Evolutionary conservation across 2,113 vertebrate genomes (phyloP), one percentile per base, ranked within the genome.

Genomic region (Hassar affinis): DNA sequence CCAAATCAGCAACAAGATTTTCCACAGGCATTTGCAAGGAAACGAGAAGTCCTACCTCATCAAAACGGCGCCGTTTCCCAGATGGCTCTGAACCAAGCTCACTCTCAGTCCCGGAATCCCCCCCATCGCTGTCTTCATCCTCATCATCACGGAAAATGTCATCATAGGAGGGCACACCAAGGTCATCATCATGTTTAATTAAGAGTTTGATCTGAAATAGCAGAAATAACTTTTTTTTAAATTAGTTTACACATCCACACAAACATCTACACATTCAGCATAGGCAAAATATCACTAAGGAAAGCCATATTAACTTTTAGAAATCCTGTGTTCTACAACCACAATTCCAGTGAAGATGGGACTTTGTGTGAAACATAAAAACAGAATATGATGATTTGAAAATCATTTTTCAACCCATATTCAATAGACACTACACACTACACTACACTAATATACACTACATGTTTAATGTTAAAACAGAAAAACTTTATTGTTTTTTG

Each of bases 91-190:
- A 94, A 3, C 93, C 94, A 0, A 90, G 93, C 0, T 95, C 95
- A 0, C 93, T 95, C 86, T 98, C 97, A 80, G 94, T 93, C 85
- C 93, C 97, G 0, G 95, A 97, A 83, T 95, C 95, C 0, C 93
- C 95, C 0, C 93, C 85, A 2, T 84, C 95, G 14, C 93, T 94
- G 10, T 94, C 93, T 6, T 92, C 77, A 35, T 84, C 91, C 0
- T 96, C 96, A 0, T 97, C 97, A 27, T 99, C 97, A 71, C 93
- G 93, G 88, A 99, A 99, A 90, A 99, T 96, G 78, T 99, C 97
- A 45, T 99, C 98, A 0, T 98, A 99, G 6, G 95, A 89, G 11
- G 98, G 98, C 59, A 99, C 92, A 20, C 94, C 92, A 0, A 99
- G 94, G 62, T 99, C 98, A 30, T 99, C 97, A 0, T 97, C 96